Percentiles rank a stretch among this genome's conserved stretches.
Evolutionary conservation across 2,888 invertebrate genomes (phyloP).

Genomic region (Agrochola circellaris): DNA sequence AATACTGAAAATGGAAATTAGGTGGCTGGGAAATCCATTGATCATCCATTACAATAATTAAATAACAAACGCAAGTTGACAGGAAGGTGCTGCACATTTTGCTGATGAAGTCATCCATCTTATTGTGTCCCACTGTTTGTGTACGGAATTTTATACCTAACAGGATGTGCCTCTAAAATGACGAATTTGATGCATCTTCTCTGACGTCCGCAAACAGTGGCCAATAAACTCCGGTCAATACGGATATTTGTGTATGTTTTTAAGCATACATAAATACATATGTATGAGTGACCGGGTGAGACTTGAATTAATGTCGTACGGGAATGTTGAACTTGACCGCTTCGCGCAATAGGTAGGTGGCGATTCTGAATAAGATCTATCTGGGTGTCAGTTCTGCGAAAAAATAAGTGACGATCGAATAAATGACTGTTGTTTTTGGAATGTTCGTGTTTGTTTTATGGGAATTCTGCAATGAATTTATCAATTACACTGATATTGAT

Average conservation of each 20-base stretch:
- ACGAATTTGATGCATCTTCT: slow-evolving; percentile 48
- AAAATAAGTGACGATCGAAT: slow-evolving; percentile 16
- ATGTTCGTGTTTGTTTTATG: background rate
- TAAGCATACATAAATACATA: slow-evolving; percentile 27
- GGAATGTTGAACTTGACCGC: slow-evolving; percentile 48
- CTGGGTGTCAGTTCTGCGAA: slow-evolving; percentile 22
- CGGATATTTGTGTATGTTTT: background rate
- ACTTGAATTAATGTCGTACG: slow-evolving; percentile 36
- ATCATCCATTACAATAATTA: background rate
- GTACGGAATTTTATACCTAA: slow-evolving; percentile 11
- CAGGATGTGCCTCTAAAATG: slow-evolving; percentile 33
- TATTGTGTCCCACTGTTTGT: background rate
- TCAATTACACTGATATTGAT: background rate
- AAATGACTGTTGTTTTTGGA: slow-evolving; percentile 29
- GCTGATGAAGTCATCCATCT: background rate
- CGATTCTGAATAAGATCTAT: slow-evolving; percentile 26
- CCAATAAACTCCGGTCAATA: slow-evolving; percentile 12
- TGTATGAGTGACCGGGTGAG: slow-evolving; percentile 21
- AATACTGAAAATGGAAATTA: background rate
- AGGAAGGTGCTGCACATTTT: background rate
- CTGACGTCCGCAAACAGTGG: slow-evolving; percentile 31
- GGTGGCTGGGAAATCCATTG: background rate
- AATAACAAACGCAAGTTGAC: background rate
- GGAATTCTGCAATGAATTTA: background rate
- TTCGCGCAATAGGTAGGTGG: slow-evolving; percentile 18